A percentile compares a stretch with the other conserved stretches of the same genome.
Conservation (phyloP, 64 coral and sea anemone genomes). For the Actinia equina region DNA sequence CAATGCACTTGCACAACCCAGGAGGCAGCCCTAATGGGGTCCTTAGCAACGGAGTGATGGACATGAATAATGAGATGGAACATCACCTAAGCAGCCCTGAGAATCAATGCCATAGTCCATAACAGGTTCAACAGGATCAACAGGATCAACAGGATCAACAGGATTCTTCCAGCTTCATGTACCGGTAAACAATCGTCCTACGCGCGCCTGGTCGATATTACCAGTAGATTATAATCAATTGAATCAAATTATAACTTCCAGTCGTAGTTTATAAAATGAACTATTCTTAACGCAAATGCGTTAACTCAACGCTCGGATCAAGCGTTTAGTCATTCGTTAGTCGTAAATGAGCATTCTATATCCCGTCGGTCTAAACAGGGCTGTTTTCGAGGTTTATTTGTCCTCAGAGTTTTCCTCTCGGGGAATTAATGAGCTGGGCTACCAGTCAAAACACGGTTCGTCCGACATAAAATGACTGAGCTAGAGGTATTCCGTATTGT, state of each 20-base stretch:
- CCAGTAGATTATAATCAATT: background rate
- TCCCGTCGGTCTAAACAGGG: background rate
- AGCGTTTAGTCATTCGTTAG: conserved; percentile 9
- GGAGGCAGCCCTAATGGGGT: conserved; percentile 53
- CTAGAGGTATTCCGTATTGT: background rate
- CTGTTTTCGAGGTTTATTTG: too few relatives aligned
- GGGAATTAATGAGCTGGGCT: background rate
- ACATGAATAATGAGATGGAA: conserved; percentile 74
- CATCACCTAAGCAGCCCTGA: conserved; percentile 60
- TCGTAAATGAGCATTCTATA: conserved; percentile 2
- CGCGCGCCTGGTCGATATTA: background rate
- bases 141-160: background rate
- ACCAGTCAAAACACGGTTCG: background rate
- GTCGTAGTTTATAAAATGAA: conserved; percentile 13
- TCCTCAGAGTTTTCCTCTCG: background rate
- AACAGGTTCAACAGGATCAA: background rate
- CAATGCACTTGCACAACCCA: conserved; percentile 43
- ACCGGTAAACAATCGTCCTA: conserved; percentile 7
- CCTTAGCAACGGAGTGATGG: conserved; percentile 81
- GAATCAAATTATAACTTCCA: background rate
- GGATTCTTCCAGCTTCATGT: background rate
- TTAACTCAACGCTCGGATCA: background rate
- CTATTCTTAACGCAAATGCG: conserved; percentile 4
- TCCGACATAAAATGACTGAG: background rate
- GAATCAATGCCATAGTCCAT: conserved; percentile 33